Evolutionary conservation across 2,113 vertebrate species (phyloP), one percentile per base, ranked within the genome.

Genomic region (Cheilinus undulatus): DNA sequence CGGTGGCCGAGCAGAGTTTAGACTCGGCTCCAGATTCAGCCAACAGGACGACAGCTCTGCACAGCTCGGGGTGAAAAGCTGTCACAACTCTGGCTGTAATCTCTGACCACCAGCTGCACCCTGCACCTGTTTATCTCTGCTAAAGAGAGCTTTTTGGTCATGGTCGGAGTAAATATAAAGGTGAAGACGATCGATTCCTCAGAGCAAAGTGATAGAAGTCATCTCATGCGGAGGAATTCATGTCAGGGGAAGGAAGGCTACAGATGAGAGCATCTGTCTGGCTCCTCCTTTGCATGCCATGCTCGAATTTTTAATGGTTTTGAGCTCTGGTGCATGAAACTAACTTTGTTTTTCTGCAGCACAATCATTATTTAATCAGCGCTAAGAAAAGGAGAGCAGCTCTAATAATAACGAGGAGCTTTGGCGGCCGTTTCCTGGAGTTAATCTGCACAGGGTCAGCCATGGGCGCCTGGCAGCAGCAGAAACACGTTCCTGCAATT

Each of bases 31-130:
- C 11, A 30, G 34, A 30, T 53, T 46, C 36, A 40, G 59, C 1
- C 1, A 57, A 60, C 28, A 61, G 74, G 54, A 78, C 4, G 42
- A 84, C 49, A 57, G 73, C 11, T 23, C 42, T 71, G 42, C 19
- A n/a, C 19, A 66, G 67, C 77, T 63, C 38, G 0, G 52, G 78
- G 75, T 54, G 75, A 80, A 76, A 79, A 24, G 58, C 65, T 85
- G 85, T 85, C 75, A 85, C 76, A 69, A 34, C 10, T 34, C 19
- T 73, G 82, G 69, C 81, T 75, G 78, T 80, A 86, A 91, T 91
- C 84, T 89, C 73, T 82, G 68, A 78, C 84, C 75, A 73, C 68
- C 84, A 89, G 89, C 82, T 90, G 87, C 79, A 84, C 73, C 75
- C 82, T 90, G 87, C 79, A 84, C 73, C 77, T 84, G 76, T 78